These are phyloP conservation scores for Stictocephala bisonia DNA, from an alignment of 2,888 invertebrate species.

Conservation along the genomic window DNA sequence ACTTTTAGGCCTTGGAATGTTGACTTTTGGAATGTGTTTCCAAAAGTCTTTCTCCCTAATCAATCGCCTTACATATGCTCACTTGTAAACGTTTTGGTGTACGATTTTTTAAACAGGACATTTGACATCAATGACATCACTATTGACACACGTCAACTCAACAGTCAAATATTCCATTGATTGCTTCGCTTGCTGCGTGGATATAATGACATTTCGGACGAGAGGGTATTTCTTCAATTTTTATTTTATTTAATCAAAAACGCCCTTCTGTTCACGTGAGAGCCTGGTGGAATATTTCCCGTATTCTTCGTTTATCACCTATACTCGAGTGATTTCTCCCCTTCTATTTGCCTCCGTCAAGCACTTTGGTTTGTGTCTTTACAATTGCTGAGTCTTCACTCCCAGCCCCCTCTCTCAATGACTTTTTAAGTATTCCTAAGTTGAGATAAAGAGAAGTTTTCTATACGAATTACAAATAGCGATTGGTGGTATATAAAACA, in stretches of 20 bases:
- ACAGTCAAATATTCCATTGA: background rate
- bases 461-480: too few species aligned
- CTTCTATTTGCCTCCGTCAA: constrained; percentile 28
- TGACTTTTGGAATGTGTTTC: too few species aligned
- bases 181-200: background rate
- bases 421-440: too few species aligned
- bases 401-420: background rate
- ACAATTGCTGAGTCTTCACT: constrained; percentile 1
- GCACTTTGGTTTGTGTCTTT: constrained; percentile 21
- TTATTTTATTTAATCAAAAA: constrained; percentile 5
- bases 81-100: too few species aligned
- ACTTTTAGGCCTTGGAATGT: too few species aligned
- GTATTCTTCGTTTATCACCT: constrained; percentile 23
- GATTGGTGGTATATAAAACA: too few species aligned
- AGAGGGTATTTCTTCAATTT: constrained; percentile 26
- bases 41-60: too few species aligned
- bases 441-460: too few species aligned
- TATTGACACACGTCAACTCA: background rate
- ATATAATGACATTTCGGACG: constrained; percentile 16
- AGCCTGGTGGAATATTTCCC: constrained; percentile 1
- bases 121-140: too few species aligned
- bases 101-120: too few species aligned
- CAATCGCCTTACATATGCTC: too few species aligned
- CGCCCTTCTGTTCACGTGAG: constrained; percentile 24
- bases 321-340: constrained; percentile 31